Evolutionary conservation across 1,140 invertebrate genomes (phyloP).

Genomic region (Phenacoccus solenopsis): DNA sequence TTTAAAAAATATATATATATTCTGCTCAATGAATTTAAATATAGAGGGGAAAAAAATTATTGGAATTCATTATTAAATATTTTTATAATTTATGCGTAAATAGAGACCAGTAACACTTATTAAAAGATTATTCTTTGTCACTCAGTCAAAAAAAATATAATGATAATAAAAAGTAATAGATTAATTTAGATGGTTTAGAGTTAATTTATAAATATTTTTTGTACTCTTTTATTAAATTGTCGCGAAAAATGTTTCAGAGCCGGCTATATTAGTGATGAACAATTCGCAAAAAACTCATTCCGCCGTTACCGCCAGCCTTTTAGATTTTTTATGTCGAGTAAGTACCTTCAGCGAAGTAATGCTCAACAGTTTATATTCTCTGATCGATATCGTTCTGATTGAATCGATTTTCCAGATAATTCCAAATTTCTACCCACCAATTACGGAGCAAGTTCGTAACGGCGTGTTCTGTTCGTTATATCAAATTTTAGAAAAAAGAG

Average conservation of each 20-base stretch:
- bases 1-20: too few relatives aligned
- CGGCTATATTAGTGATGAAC: slow-evolving; percentile 96
- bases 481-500: slow-evolving; percentile 88
- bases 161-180: too few relatives aligned
- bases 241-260: slow-evolving; percentile 46
- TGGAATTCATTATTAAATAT: too few relatives aligned
- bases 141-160: too few relatives aligned
- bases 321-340: slow-evolving; percentile 88
- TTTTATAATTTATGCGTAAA: too few relatives aligned
- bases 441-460: slow-evolving; percentile 68
- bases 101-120: too few relatives aligned
- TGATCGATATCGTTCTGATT: background rate
- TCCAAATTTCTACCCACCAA: slow-evolving; percentile 77
- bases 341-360: slow-evolving; percentile 23
- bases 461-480: slow-evolving; percentile 86
- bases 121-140: too few relatives aligned
- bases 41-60: too few relatives aligned
- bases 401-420: slow-evolving; percentile 57
- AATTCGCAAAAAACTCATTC: slow-evolving; percentile 93
- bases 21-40: too few relatives aligned
- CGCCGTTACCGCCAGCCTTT: slow-evolving; percentile 80
- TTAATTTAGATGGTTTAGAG: too few relatives aligned
- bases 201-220: too few relatives aligned
- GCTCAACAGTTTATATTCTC: background rate
- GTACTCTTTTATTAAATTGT: slow-evolving; percentile 17